Evolutionary conservation across 2,888 invertebrate species (phyloP), one percentile per base, ranked within the genome.

Genomic region (Melanotus villosus): DNA sequence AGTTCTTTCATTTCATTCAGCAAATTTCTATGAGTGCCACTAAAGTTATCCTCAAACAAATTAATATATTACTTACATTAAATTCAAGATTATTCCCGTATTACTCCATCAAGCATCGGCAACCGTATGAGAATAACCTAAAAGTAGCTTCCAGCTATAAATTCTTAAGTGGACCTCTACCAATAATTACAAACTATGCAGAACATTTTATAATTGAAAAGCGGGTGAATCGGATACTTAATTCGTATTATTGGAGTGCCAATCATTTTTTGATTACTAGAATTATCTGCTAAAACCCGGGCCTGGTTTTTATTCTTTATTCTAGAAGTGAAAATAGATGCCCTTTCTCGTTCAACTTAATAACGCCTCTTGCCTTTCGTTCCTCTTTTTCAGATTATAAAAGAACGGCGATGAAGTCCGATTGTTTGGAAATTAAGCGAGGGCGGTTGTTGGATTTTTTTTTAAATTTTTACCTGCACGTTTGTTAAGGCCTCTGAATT

Each of bases 191-290:
- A 70, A 75, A 77, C 77, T 77, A 77, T 77, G 76, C 73, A 74
- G 75, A 76, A 73, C 75, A 77, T 78, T 77, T 79, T 75, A 75
- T 80, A 78, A 80, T 80, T 80, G 79, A 79, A 78, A 79, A 78
- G 79, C 79, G 78, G 78, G 78, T 77, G 79, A 76, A 63, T 73
- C 66, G 60, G 70, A 54, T 74, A 70, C 71, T 74, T 78, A 75
- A 76, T 75, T 77, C 72, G 70, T 71, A 72, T 74, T 72, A 74
- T 76, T 76, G 72, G 65, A 71, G 74, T 76, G 78, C 76, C 78
- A 78, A 76, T 78, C 78, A 78, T 50, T 52, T 57, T 23, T 32
- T 75, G 77, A 78, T 77, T 75, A 78, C 75, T 72, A 72, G 71
- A 74, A 77, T 78, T 77, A 76, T 65, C 38, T 60, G 56, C 62